Base-by-base conservation (phyloP, 2,888 invertebrate species). In the Piscicola geometra region DNA sequence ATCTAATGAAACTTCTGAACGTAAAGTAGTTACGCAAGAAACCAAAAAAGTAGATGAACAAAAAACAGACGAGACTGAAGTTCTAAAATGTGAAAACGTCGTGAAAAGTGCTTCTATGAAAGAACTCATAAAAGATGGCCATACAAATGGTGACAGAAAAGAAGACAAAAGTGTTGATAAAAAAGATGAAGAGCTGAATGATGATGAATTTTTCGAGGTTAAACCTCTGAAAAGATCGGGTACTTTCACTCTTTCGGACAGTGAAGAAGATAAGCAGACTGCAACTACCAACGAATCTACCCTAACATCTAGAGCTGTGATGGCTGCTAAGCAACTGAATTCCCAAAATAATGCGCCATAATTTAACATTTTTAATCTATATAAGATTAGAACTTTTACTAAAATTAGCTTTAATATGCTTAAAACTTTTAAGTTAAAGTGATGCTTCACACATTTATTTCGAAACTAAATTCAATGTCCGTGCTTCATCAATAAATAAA, bases 151-250 rank as follows among this genome's bases (percentile, higher is more conserved):
- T 21, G n/a, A 56, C 3, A 18, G 3, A 56, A 5, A 15, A 21
- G n/a, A 56, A 5, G 60, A 5, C 9, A 21, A 15, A 56, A 9
- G n/a, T 3, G 60, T 18, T 15, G n/a, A 56, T 18, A n/a, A 15
- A 25, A 25, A 18, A 25, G 21, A 25, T 56, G 60, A 56, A 9
- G 25, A 56, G 21, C 9, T 25, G 5, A 21, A 56, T 25, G 60
- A 56, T 25, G 60, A 56, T 56, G 60, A 56, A 25, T 56, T 56
- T 56, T 56, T 56, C n/a, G n/a, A 56, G n/a, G 5, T 56, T 5
- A 56, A 77, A n/a, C 73, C 60, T n/a, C n/a, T 73, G 35, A 73
- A 73, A 60, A 33, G 76, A 33, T 76, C 76, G 25, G 72, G 72
- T 64, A 76, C 76, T 12, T 76, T 76, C 32, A 76, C 76, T 0